phyloP scores from a whole-genome alignment of 2,888 invertebrate genomes.

The Drosophila anomalata region DNA sequence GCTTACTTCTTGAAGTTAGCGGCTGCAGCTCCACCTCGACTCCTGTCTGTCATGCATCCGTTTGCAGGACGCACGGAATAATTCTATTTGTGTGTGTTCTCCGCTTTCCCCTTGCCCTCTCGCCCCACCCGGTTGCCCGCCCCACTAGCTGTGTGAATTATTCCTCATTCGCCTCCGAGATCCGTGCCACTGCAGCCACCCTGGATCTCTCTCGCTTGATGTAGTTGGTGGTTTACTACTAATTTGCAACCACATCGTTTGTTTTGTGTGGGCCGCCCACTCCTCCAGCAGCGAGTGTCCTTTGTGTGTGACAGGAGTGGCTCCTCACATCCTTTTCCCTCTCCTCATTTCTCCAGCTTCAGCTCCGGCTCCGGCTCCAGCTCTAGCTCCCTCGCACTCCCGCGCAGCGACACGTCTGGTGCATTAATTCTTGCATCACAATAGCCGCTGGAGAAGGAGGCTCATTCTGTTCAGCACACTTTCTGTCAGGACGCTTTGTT shows the following conservation, averaged over 20 bases:
- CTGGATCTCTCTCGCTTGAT: constrained; percentile 64
- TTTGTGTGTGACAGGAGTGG: constrained; percentile 71
- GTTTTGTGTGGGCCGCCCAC: constrained; percentile 63
- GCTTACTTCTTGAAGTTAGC: constrained; percentile 12
- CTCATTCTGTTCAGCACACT: constrained; percentile 43
- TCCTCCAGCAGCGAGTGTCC: constrained; percentile 48
- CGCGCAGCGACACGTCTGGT: constrained; percentile 49
- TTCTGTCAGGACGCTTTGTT: constrained; percentile 62
- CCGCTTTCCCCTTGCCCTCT: not conserved
- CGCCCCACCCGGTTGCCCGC: constrained; percentile 13
- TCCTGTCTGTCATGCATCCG: constrained; percentile 72
- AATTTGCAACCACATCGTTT: constrained; percentile 79
- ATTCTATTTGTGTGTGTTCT: constrained; percentile 69
- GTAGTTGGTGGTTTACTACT: constrained; percentile 79
- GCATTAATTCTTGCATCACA: constrained; percentile 73
- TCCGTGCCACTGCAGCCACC: constrained; percentile 19
- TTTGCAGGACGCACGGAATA: constrained; percentile 77
- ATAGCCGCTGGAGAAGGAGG: constrained; percentile 39
- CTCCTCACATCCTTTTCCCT: constrained; percentile 40
- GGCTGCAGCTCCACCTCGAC: constrained; percentile 36
- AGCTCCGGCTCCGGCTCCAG: too few species aligned
- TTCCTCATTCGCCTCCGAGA: constrained; percentile 42
- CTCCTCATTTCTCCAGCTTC: not conserved
- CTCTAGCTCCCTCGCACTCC: not conserved
- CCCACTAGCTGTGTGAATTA: constrained; percentile 63